phyloP scores from a whole-genome alignment of 1,140 invertebrate species.

The Saccostrea glomerata region DNA sequence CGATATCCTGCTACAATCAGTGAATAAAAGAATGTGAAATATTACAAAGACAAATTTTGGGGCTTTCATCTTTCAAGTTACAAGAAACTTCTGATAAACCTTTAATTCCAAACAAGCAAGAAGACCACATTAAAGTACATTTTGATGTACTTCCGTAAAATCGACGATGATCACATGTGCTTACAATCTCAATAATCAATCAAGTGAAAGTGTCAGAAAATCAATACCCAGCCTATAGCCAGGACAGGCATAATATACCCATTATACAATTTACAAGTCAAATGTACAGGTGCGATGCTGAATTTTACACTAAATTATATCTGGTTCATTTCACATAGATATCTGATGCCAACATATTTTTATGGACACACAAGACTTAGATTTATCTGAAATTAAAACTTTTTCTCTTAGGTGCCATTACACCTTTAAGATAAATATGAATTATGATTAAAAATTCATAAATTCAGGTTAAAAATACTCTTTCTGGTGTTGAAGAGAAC shows the following conservation, averaged over 20 bases:
- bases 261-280: constrained; percentile 10
- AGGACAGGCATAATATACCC: background rate
- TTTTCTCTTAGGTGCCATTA: too few relatives aligned
- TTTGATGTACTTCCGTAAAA: background rate
- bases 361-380: background rate
- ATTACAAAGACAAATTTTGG: background rate
- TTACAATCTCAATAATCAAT: constrained; percentile 1
- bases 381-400: background rate
- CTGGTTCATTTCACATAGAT: background rate
- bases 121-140: constrained; percentile 24
- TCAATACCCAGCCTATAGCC: background rate
- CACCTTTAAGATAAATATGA: too few relatives aligned
- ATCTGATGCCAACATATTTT: background rate
- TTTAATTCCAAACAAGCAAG: background rate
- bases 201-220: constrained; percentile 26
- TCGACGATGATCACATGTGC: background rate
- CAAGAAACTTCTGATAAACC: background rate
- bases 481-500: too few relatives aligned
- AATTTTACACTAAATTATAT: background rate
- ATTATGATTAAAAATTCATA: too few relatives aligned
- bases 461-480: too few relatives aligned
- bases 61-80: background rate
- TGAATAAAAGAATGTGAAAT: background rate
- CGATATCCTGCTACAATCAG: too few relatives aligned
- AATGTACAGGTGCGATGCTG: background rate